phyloP scores from a whole-genome alignment of 2,888 invertebrate genomes.

The Drosophila ustulata region DNA sequence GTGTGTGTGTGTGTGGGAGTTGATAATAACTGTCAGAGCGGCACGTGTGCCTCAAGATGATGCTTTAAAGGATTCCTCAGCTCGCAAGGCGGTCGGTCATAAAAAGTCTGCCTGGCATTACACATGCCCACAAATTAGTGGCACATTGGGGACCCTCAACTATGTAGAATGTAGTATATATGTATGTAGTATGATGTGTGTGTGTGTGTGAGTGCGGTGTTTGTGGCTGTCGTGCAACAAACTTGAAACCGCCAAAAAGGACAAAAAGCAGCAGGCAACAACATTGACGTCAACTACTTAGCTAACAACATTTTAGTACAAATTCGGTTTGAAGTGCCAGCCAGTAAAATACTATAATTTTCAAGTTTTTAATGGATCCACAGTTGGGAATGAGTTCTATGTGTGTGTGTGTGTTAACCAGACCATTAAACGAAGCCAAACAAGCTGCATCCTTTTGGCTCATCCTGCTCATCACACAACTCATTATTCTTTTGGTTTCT shows the following conservation, averaged over 20 bases:
- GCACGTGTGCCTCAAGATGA: constrained; percentile 38
- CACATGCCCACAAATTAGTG: constrained; percentile 74
- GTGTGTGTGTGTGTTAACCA: background rate
- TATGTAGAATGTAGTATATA: constrained; percentile 18
- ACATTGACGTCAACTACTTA: constrained; percentile 47
- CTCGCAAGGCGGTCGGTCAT: constrained; percentile 54
- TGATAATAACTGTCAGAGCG: constrained; percentile 55
- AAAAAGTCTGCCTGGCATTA: constrained; percentile 54
- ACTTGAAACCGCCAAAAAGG: constrained; percentile 51
- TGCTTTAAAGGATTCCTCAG: constrained; percentile 36
- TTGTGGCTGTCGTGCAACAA: constrained; percentile 60
- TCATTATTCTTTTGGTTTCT: background rate
- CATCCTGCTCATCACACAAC: background rate
- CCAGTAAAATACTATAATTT: constrained; percentile 27
- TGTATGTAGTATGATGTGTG: constrained; percentile 16
- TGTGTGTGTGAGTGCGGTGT: constrained; percentile 12
- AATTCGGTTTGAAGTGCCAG: constrained; percentile 23
- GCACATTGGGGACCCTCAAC: constrained; percentile 62
- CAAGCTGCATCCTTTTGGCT: background rate
- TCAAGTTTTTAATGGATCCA: constrained; percentile 39
- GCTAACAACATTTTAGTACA: constrained; percentile 42
- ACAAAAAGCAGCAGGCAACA: constrained; percentile 27
- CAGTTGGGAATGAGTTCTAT: constrained; percentile 9
- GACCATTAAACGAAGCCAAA: constrained; percentile 7
- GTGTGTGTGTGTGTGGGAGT: no score